Evolutionary conservation across 2,888 invertebrate genomes (phyloP).

Genomic region (Temnothorax rugatulus): DNA sequence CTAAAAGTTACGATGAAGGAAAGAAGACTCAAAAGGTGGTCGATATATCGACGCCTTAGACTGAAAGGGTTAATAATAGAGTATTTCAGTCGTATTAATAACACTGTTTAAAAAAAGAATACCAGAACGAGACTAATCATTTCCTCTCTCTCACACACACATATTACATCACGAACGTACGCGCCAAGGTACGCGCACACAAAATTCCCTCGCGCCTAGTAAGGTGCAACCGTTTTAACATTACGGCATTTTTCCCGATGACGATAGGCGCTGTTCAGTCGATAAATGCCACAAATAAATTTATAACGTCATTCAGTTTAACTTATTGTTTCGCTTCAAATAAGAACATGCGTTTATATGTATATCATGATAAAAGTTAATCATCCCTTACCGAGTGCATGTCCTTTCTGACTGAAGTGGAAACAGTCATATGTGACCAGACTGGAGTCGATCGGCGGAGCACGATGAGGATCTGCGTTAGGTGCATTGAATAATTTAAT

Average conservation of each 20-base stretch:
- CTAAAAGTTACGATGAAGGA: no score
- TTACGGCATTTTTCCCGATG: not conserved
- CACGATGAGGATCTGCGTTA: conserved; percentile 85
- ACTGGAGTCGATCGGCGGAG: conserved; percentile 89
- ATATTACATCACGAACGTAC: not conserved
- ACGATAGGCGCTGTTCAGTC: not conserved
- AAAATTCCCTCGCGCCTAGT: not conserved
- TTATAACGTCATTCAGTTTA: not conserved
- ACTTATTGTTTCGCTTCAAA: conserved; percentile 8
- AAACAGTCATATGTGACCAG: conserved; percentile 93
- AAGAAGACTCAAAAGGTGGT: no score
- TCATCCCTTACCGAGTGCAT: conserved; percentile 89
- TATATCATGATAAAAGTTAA: not conserved
- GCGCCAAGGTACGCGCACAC: no score
- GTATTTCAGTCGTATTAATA: not conserved
- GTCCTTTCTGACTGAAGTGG: conserved; percentile 94
- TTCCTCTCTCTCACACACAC: not conserved
- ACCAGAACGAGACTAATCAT: no score
- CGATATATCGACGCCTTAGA: no score
- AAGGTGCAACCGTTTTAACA: conserved; percentile 5
- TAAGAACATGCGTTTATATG: not conserved
- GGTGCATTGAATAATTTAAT: conserved; percentile 91
- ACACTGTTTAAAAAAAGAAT: no score
- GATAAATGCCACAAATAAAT: not conserved
- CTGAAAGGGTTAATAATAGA: no score